A percentile compares a stretch with the other conserved stretches of the same genome.
Evolutionary conservation across 2,888 invertebrate genomes (phyloP).

Genomic region (Acleris laterana): DNA sequence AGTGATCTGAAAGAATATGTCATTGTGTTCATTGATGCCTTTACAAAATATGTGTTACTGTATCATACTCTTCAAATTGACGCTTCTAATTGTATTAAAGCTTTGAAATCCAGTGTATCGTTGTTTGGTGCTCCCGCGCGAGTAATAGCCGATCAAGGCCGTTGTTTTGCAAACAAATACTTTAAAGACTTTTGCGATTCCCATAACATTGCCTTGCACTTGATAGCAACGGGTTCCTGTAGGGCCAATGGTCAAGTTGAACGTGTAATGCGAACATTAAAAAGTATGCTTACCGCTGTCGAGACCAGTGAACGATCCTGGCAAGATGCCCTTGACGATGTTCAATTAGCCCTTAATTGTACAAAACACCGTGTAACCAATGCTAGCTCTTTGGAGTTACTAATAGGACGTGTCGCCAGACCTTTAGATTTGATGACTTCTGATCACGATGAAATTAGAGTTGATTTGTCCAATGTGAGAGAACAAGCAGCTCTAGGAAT

Average conservation of each 20-base stretch:
- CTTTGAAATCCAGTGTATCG: neutral
- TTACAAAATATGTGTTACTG: too few species aligned
- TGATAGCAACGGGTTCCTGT: neutral
- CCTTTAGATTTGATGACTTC: neutral
- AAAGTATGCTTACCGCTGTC: neutral
- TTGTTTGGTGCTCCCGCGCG: conserved; percentile 7
- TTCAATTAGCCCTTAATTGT: neutral
- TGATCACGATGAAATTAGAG: neutral
- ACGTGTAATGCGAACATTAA: neutral
- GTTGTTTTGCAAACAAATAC: too few species aligned
- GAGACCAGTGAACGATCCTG: neutral
- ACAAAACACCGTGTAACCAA: neutral
- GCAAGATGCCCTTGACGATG: neutral
- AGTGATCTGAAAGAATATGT: neutral
- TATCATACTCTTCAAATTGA: neutral
- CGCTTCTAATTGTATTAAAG: neutral
- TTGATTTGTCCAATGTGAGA: neutral
- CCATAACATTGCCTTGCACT: neutral
- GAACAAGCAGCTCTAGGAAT: neutral
- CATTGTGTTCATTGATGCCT: neutral
- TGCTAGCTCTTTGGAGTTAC: neutral
- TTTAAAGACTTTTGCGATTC: too few species aligned
- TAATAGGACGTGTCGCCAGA: neutral
- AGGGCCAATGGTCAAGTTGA: neutral
- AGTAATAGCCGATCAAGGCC: conserved; percentile 37